Evolutionary conservation across 2,113 vertebrate species (phyloP).

Genomic region (Sceloporus tristichus): DNA sequence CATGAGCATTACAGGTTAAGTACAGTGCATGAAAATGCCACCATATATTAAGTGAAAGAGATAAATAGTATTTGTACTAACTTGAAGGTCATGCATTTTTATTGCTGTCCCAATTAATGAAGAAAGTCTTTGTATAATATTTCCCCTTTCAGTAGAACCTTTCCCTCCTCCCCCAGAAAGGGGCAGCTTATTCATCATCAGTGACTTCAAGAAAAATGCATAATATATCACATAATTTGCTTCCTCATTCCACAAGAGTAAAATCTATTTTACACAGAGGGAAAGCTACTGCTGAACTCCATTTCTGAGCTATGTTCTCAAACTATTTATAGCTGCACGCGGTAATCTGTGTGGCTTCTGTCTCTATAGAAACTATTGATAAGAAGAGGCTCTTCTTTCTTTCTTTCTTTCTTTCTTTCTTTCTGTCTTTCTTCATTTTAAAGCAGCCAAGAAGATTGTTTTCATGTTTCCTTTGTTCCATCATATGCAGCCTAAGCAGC

Average conservation of each 20-base stretch:
- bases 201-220: conserved; percentile 36
- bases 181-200: neutral
- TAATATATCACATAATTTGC: conserved; percentile 47
- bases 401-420: conserved; percentile 6
- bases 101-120: conserved; percentile 38
- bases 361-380: conserved; percentile 71
- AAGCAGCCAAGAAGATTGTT: conserved; percentile 40
- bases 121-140: conserved; percentile 12
- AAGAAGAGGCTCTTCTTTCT: conserved; percentile 49
- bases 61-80: neutral
- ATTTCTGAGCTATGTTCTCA: conserved; percentile 45
- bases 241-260: conserved; percentile 27
- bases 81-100: conserved; percentile 32
- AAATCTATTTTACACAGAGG: conserved; percentile 47
- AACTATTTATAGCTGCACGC: conserved; percentile 57
- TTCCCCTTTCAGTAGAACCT: neutral
- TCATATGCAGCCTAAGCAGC: conserved; percentile 19
- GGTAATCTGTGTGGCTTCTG: conserved; percentile 54
- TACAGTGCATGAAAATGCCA: conserved; percentile 14
- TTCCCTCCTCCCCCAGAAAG: neutral
- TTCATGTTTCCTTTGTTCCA: conserved; percentile 19
- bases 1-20: neutral
- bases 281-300: conserved; percentile 47
- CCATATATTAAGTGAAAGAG: conserved; percentile 27
- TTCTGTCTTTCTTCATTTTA: conserved; percentile 11